Conservation (phyloP, 2,797 vertebrate genomes). For the Rhynchonycteris naso region DNA sequence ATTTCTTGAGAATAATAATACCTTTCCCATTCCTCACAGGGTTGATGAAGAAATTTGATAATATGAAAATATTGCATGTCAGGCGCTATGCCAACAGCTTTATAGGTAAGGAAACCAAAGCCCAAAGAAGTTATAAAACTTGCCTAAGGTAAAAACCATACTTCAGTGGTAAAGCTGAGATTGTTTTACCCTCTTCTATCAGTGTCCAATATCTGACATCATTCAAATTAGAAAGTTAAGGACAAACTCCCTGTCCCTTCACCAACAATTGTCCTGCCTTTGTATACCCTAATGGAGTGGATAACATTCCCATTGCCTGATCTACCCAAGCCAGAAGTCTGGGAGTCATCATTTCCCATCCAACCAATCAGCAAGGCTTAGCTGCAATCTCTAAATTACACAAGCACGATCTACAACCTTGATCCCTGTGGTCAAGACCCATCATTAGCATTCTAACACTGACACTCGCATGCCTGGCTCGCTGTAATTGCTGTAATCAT, state of each 20-base stretch:
- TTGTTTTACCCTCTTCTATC: background rate
- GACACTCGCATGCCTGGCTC: background rate
- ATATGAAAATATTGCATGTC: background rate
- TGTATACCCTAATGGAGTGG: background rate
- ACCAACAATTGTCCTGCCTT: background rate
- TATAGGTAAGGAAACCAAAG: background rate
- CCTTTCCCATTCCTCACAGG: background rate
- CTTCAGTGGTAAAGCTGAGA: background rate
- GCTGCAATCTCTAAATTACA: background rate
- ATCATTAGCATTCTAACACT: background rate
- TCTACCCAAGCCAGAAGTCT: background rate
- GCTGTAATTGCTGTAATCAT: background rate
- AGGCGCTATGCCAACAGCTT: background rate
- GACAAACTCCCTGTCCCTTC: background rate
- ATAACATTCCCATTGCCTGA: background rate
- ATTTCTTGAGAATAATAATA: background rate
- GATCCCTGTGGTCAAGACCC: background rate
- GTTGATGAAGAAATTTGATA: background rate
- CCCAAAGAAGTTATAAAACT: background rate
- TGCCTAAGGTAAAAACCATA: background rate
- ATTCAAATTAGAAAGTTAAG: background rate
- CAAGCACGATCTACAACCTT: background rate
- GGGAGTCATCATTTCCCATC: background rate
- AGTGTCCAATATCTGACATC: background rate
- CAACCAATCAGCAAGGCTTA: background rate